phyloP scores from a whole-genome alignment of 2,797 vertebrate species.

The Cyclura pinguis region DNA sequence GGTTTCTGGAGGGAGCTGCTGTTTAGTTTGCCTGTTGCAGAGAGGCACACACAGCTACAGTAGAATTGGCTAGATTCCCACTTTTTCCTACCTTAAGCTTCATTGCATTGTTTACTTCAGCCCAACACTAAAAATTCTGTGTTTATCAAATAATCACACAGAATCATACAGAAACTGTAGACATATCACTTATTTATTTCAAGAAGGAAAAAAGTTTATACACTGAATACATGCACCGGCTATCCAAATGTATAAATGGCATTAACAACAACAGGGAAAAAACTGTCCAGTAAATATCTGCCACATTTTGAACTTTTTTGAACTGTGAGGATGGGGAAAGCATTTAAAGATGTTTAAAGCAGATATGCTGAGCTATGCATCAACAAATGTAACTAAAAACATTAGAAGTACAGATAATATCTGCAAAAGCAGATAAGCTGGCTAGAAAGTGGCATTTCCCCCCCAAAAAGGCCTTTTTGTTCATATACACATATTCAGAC shows the following conservation, averaged over 20 bases:
- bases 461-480: not conserved
- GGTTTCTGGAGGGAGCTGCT: too few species aligned
- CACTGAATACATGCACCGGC: not conserved
- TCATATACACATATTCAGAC: not conserved
- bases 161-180: not conserved
- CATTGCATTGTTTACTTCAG: too few species aligned
- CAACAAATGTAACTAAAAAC: not conserved
- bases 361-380: not conserved
- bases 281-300: not conserved
- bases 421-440: not conserved
- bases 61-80: too few species aligned
- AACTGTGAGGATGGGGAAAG: not conserved
- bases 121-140: too few species aligned
- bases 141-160: too few species aligned
- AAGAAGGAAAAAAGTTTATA: not conserved
- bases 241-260: not conserved
- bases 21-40: too few species aligned
- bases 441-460: not conserved
- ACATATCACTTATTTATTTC: not conserved
- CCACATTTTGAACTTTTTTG: not conserved
- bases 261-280: not conserved
- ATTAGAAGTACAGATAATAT: not conserved
- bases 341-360: not conserved
- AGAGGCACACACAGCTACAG: too few species aligned
- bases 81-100: too few species aligned